Conservation (phyloP, 2,113 vertebrate genomes). For the Eurystomus gularis region DNA sequence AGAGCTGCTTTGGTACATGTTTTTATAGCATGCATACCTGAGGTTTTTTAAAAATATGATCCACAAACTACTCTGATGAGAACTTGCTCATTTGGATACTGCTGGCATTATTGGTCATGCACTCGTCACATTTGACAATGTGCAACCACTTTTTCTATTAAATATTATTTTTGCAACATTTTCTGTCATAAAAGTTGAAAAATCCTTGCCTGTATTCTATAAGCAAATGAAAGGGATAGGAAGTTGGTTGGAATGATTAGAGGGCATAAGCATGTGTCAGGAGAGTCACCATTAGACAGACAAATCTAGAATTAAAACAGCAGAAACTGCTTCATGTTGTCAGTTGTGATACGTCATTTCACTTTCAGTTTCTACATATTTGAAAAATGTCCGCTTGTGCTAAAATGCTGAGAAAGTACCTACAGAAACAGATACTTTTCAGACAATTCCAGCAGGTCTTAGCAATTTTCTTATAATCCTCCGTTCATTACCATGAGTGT, state of each 20-base stretch:
- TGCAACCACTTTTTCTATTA: neutral
- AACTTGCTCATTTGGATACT: neutral
- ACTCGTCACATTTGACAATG: neutral
- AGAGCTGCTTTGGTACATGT: neutral
- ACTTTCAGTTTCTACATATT: neutral
- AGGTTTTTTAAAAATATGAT: constrained; percentile 22
- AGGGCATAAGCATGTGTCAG: neutral
- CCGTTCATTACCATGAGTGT: neutral
- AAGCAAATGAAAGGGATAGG: neutral
- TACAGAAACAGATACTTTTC: neutral
- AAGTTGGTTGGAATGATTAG: neutral
- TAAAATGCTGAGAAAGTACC: neutral
- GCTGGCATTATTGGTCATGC: neutral
- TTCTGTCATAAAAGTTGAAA: neutral
- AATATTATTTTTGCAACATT: neutral
- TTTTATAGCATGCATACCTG: constrained; percentile 20
- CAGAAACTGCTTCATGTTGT: neutral
- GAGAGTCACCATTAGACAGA: neutral
- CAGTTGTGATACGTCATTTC: neutral
- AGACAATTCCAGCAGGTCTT: neutral
- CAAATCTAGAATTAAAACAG: neutral
- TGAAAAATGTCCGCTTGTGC: neutral
- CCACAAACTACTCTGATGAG: neutral
- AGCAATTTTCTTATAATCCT: neutral
- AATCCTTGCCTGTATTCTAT: neutral